Percentiles rank a stretch among this genome's conserved stretches.
Evolutionary conservation across 2,113 vertebrate species (phyloP).

Genomic region (Rhinichthys klamathensis): DNA sequence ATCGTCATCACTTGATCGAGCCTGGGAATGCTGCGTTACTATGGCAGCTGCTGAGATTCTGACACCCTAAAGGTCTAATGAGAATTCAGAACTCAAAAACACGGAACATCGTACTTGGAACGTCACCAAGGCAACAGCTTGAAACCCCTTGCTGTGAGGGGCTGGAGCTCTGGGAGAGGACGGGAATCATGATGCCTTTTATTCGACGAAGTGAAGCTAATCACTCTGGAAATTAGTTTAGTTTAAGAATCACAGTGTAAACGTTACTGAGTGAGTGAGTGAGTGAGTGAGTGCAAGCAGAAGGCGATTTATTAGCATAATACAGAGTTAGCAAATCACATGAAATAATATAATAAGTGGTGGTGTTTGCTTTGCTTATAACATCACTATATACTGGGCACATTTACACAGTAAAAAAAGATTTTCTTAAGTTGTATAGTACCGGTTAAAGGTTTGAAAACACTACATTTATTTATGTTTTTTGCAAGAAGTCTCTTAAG

Average conservation of each 20-base stretch:
- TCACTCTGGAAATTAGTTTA: slow-evolving; percentile 36
- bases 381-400: background rate
- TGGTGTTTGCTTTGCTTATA: background rate
- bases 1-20: background rate
- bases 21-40: slow-evolving; percentile 22
- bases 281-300: slow-evolving; percentile 25
- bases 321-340: background rate
- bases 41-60: slow-evolving; percentile 31
- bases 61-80: slow-evolving; percentile 5
- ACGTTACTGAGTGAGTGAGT: slow-evolving; percentile 18
- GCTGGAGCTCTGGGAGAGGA: slow-evolving; percentile 34
- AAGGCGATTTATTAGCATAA: slow-evolving; percentile 7
- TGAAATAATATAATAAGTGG: background rate
- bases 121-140: slow-evolving; percentile 48
- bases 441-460: too few relatives aligned
- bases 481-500: too few relatives aligned
- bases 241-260: slow-evolving; percentile 31
- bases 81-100: slow-evolving; percentile 28
- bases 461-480: too few relatives aligned
- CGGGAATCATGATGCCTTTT: slow-evolving; percentile 24
- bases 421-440: too few relatives aligned
- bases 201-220: slow-evolving; percentile 29
- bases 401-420: background rate
- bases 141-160: slow-evolving; percentile 29
- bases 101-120: background rate